Percentiles rank a stretch among this genome's conserved stretches.
Evolutionary conservation across 2,797 vertebrate species (phyloP).

Genomic region (Sebastes glaucus): DNA sequence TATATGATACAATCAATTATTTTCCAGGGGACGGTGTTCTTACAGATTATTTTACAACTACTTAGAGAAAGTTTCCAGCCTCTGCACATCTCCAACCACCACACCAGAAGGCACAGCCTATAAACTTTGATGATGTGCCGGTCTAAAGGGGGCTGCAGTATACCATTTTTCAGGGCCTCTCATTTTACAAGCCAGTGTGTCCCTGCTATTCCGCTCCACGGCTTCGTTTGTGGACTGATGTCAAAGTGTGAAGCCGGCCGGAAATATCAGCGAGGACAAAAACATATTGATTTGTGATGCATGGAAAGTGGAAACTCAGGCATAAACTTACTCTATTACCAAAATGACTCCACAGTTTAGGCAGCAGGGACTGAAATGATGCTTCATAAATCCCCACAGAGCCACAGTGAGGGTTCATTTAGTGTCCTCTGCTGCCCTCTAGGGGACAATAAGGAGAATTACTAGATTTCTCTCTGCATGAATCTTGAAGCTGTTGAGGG

Average conservation of each 20-base stretch:
- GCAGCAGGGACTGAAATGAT: not conserved
- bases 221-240: not conserved
- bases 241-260: not conserved
- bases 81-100: constrained; percentile 8
- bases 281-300: constrained; percentile 38
- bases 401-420: not conserved
- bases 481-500: not conserved
- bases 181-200: constrained; percentile 31
- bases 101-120: not conserved
- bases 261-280: constrained; percentile 7
- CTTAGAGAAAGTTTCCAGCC: constrained; percentile 3
- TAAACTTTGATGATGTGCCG: constrained; percentile 52
- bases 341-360: not conserved
- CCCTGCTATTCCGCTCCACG: not conserved
- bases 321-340: constrained; percentile 1
- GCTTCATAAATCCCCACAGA: not conserved
- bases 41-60: not conserved
- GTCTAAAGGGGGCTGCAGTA: constrained; percentile 11
- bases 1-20: not conserved
- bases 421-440: constrained; percentile 71
- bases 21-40: not conserved
- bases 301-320: constrained; percentile 6
- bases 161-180: constrained; percentile 36
- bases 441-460: constrained; percentile 19
- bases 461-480: rapidly evolving